Evolutionary conservation across 2,113 vertebrate genomes (phyloP), one percentile per base, ranked within the genome.

Genomic region (Poecilia latipinna): DNA sequence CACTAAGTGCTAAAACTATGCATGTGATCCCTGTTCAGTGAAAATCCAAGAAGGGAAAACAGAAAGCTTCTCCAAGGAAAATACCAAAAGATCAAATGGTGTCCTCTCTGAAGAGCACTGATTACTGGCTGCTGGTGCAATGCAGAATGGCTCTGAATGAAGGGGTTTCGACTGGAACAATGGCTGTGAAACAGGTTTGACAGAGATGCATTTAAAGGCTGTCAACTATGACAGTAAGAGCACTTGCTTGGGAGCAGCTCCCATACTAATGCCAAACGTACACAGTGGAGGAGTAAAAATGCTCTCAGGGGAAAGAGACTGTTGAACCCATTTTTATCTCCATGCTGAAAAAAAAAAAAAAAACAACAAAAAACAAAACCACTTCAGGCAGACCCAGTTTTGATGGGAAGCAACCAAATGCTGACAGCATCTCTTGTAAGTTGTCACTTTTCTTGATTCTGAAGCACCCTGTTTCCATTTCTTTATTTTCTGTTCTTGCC

Each of bases 201-300:
- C 77, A 85, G 64, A 35, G n/a, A 32, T 32, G 37, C 35, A 31
- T 65, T 82, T 65, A 29, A 67, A 8, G 51, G 12, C 65, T 83
- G 66, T 80, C 81, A 75, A n/a, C 72, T 65, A 2, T 75, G 80
- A 86, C 77, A 80, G 83, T n/a, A 51, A 80, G 54, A 69, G 74
- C 64, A 22, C 75, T 84, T 81, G 83, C 75, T 68, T 15, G 66
- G 61, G 33, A 48, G 66, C 65, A 17, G 70, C 76, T 57, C 61
- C 75, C 28, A 69, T 80, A 69, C 73, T 70, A 73, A 88, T 80
- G 74, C 54, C 60, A 65, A 37, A 78, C 62, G n/a, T 31, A 72
- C 65, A 65, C 67, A 78, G 42, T 33, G 62, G 22, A 32, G 42
- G 48, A 29, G 44, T 63, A 68, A 82, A 81, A 79, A 75, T 63